Conservation (phyloP, 2,113 vertebrate species). For the Ploceus nigricollis region DNA sequence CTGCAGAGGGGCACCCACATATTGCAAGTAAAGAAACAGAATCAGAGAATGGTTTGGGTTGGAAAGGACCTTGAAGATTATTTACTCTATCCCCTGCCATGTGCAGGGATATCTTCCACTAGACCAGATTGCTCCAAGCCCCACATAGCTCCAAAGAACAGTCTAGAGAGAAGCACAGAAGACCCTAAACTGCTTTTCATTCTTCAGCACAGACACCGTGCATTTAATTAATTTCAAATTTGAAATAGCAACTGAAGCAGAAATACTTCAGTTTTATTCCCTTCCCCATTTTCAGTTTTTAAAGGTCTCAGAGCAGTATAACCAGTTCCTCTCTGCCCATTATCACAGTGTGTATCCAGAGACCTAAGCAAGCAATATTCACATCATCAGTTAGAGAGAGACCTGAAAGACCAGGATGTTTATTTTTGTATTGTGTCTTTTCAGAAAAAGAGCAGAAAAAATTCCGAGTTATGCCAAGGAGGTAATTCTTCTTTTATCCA, state of each 20-base stretch:
- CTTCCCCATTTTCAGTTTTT: neutral
- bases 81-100: neutral
- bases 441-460: neutral
- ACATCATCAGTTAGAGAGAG: neutral
- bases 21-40: neutral
- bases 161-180: neutral
- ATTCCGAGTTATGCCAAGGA: neutral
- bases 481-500: neutral
- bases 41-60: neutral
- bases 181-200: neutral
- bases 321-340: neutral
- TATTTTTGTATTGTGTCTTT: neutral
- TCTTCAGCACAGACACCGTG: neutral
- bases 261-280: neutral
- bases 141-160: neutral
- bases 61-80: neutral
- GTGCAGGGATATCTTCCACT: neutral
- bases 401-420: neutral
- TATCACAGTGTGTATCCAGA: neutral
- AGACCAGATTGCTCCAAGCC: neutral
- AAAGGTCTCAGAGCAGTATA: neutral
- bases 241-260: neutral
- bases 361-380: neutral
- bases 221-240: neutral
- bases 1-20: neutral